A percentile compares a stretch with the other conserved stretches of the same genome.
Evolutionary conservation across 2,113 vertebrate species (phyloP).

Genomic region (Monopterus albus): DNA sequence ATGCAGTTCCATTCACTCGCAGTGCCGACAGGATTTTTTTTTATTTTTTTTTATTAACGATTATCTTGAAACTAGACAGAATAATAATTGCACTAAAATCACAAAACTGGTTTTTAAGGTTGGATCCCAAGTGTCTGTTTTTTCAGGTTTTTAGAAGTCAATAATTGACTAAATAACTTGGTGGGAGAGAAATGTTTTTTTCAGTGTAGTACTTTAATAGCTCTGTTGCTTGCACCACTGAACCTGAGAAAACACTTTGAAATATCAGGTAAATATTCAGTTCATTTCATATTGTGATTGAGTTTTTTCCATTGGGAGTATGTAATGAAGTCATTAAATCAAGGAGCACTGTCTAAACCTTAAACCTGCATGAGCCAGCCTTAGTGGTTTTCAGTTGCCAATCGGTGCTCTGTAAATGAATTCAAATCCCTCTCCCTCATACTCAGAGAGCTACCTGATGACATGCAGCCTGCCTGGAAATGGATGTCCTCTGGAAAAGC

Average conservation of each 20-base stretch:
- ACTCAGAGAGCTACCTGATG: slow-evolving; percentile 40
- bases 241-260: slow-evolving; percentile 12
- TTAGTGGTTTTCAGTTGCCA: slow-evolving; percentile 76
- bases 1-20: neutral
- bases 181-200: neutral
- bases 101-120: too few species aligned
- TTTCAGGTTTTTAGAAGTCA: neutral
- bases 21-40: too few species aligned
- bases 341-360: slow-evolving; percentile 58
- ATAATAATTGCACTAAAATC: neutral
- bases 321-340: slow-evolving; percentile 72
- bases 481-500: slow-evolving; percentile 68
- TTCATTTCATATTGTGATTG: slow-evolving; percentile 28
- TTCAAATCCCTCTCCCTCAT: slow-evolving; percentile 67
- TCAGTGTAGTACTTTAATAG: neutral
- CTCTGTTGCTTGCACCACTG: neutral
- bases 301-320: slow-evolving; percentile 13
- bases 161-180: neutral
- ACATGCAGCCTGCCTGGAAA: slow-evolving; percentile 64
- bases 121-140: neutral
- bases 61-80: neutral
- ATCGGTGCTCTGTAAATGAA: slow-evolving; percentile 71
- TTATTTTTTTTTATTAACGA: too few species aligned
- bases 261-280: slow-evolving; percentile 47
- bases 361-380: slow-evolving; percentile 63